A percentile compares a stretch with the other conserved stretches of the same genome.
Evolutionary conservation across 1,140 invertebrate species (phyloP).

Genomic region (Drosophila funebris): DNA sequence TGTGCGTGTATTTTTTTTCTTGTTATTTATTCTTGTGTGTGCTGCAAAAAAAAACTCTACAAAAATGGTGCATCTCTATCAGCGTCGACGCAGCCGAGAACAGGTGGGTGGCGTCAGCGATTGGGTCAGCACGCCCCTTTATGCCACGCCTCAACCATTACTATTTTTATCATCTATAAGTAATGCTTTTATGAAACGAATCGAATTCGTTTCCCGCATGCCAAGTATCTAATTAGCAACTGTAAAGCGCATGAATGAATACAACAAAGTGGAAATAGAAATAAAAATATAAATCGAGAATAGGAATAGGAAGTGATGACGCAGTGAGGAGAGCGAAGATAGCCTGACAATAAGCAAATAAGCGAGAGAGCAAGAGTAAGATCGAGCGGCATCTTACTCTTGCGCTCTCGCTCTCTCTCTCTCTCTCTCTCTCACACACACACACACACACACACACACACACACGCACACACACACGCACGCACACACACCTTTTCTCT

Average conservation of each 20-base stretch:
- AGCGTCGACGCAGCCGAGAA: constrained; percentile 65
- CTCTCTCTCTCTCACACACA: background rate
- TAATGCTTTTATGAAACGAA: background rate
- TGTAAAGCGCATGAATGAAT: constrained; percentile 29
- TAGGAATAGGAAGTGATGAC: constrained; percentile 16
- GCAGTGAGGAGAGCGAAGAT: background rate
- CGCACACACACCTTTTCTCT: no score
- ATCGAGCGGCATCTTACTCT: no score
- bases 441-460: no score
- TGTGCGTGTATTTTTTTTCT: background rate
- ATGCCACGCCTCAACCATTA: background rate
- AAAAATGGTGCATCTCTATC: constrained; percentile 70
- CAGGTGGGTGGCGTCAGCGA: constrained; percentile 60
- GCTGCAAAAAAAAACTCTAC: background rate
- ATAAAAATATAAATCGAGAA: constrained; percentile 17
- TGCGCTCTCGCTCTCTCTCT: background rate
- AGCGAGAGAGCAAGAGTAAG: no score
- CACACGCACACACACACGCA: no score
- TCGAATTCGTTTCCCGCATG: constrained; percentile 35
- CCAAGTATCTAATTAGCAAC: constrained; percentile 52
- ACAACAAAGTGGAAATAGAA: constrained; percentile 12
- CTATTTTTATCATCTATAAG: background rate
- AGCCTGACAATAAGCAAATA: background rate
- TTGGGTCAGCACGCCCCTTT: constrained; percentile 8
- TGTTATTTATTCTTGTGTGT: constrained; percentile 2